phyloP scores from a whole-genome alignment of 2,113 vertebrate species.

The Fulica atra region DNA sequence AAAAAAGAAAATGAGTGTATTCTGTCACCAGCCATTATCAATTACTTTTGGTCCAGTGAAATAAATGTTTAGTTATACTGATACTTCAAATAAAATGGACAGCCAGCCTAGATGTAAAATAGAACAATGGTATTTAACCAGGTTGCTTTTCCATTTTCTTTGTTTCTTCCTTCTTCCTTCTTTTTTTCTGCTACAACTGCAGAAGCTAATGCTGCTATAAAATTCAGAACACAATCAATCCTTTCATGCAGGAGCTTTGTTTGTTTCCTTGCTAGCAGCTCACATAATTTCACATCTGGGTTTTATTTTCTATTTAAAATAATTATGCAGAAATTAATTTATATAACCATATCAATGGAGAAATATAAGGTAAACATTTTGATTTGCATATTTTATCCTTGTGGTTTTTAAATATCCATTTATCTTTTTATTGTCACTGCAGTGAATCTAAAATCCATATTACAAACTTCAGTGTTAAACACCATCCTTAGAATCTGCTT shows the following conservation, averaged over 20 bases:
- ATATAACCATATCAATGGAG: background rate
- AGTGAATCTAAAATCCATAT: constrained; percentile 5
- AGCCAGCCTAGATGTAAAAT: background rate
- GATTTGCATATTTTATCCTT: background rate
- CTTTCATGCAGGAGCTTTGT: background rate
- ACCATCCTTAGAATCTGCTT: background rate
- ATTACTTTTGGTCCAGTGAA: constrained; percentile 20
- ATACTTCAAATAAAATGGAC: constrained; percentile 31
- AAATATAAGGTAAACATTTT: constrained; percentile 21
- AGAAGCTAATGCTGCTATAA: background rate
- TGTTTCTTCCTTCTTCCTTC: background rate
- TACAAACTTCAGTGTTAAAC: background rate
- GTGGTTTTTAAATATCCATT: constrained; percentile 12
- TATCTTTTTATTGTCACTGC: background rate
- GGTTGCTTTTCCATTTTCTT: background rate
- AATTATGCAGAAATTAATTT: constrained; percentile 15
- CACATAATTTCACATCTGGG: background rate
- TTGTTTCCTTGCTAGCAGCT: constrained; percentile 8
- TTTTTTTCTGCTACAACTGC: background rate
- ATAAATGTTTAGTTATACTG: background rate
- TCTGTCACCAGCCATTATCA: background rate
- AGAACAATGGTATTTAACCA: background rate
- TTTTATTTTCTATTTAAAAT: constrained; percentile 30
- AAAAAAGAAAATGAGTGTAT: background rate
- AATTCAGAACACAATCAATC: background rate